A percentile compares a stretch with the other conserved stretches of the same genome.
Conservation (phyloP, 2,797 vertebrate species). For the Peromyscus attwateri region DNA sequence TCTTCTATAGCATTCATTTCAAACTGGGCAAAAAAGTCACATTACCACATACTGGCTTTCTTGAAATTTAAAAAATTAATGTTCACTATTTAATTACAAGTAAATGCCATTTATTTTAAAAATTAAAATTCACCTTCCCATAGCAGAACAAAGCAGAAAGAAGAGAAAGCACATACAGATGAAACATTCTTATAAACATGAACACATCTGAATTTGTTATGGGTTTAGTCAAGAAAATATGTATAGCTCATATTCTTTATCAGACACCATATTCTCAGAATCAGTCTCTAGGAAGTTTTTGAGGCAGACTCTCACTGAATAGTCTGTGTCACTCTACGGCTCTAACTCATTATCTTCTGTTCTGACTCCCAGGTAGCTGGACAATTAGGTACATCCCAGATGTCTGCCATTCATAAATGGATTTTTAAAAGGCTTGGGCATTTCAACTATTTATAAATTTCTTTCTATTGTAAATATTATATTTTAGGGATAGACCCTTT, state of each 20-base stretch:
- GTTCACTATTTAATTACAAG: background rate
- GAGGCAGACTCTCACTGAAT: background rate
- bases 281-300: background rate
- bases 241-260: background rate
- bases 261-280: background rate
- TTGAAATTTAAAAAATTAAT: background rate
- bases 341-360: background rate
- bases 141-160: background rate
- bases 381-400: background rate
- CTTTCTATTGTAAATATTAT: background rate
- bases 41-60: background rate
- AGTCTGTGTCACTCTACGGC: accelerated
- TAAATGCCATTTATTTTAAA: background rate
- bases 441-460: background rate
- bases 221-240: background rate
- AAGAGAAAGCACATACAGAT: background rate
- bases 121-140: background rate
- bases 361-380: background rate
- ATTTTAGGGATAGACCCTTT: background rate
- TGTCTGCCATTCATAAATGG: background rate
- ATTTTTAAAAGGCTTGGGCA: background rate
- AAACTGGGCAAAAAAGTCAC: background rate
- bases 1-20: background rate
- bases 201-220: background rate
- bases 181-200: background rate